Evolutionary conservation across 2,797 vertebrate species (phyloP).

Genomic region (Hybognathus amarus): DNA sequence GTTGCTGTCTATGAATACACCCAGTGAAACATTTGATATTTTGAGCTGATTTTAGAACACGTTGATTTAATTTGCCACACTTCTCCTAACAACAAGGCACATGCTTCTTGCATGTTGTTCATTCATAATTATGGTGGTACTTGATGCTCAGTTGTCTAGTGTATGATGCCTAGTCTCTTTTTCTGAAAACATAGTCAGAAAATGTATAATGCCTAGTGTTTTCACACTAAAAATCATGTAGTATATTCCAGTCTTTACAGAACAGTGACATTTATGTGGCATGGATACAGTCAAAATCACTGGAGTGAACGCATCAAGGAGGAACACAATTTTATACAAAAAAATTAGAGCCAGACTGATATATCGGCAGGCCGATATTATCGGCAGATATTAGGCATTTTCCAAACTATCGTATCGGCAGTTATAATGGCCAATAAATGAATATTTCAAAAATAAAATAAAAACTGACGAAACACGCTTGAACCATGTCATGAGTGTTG

Average conservation of each 20-base stretch:
- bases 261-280: background rate
- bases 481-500: too few relatives aligned
- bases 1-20: background rate
- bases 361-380: too few relatives aligned
- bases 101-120: background rate
- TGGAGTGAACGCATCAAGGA: background rate
- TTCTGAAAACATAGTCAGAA: background rate
- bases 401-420: too few relatives aligned
- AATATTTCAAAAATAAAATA: too few relatives aligned
- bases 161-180: background rate
- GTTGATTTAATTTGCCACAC: background rate
- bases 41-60: background rate
- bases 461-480: too few relatives aligned
- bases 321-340: background rate
- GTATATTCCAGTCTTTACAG: background rate
- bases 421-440: too few relatives aligned
- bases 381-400: too few relatives aligned
- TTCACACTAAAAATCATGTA: background rate
- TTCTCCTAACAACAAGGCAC: background rate
- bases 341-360: too few relatives aligned
- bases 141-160: background rate
- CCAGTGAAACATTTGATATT: background rate
- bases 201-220: background rate
- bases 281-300: background rate
- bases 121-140: background rate